Evolutionary conservation across 2,888 invertebrate species (phyloP), one percentile per base, ranked within the genome.

Genomic region (Geophilus truncorum): DNA sequence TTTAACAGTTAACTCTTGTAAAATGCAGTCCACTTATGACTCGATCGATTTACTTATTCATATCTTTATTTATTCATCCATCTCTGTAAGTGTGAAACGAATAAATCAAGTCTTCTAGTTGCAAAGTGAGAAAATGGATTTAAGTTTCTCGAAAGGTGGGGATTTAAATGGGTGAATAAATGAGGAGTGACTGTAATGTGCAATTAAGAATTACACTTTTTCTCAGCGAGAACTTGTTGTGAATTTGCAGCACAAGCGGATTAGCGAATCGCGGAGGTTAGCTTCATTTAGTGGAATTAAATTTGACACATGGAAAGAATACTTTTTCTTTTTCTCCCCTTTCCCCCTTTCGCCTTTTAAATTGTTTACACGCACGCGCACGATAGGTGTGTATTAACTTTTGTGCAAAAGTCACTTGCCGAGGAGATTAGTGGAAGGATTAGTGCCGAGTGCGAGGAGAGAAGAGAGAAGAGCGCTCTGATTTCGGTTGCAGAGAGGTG

Each of bases 261-360:
- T 62, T 62, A 62, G 57, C 21, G 57, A 62, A 62, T 40, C 57
- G 10, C 18, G 21, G 57, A 62, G 57, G 57, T 62, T 62, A 62
- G 57, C 57, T 62, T 62, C 57, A 62, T 62, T 62, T 62, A 62
- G 57, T 62, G 57, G 57, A 62, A 62, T 62, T 62, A 62, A 62
- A 62, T 62, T 62, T 62, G 57, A 62, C 57, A 62, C 57, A 62
- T 62, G 57, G 57, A 62, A 62, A 62, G 57, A 62, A 18, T 62
- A 18, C 18, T 5, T 51, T 51, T 51, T 51, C 5, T 15, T 7
- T 4, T 62, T 21, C 57, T 62, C 21, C 21, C 10, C 6, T 62
- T 23, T 57, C 6, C n/a, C n/a, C 7, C n/a, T 57, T 21, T n/a
- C 0, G 10, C 18, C n/a, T 23, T 21, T 62, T 62, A 62, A 62